Evolutionary conservation across 2,113 vertebrate species (phyloP), one percentile per base, ranked within the genome.

Genomic region (Zosterops hypoxanthus): DNA sequence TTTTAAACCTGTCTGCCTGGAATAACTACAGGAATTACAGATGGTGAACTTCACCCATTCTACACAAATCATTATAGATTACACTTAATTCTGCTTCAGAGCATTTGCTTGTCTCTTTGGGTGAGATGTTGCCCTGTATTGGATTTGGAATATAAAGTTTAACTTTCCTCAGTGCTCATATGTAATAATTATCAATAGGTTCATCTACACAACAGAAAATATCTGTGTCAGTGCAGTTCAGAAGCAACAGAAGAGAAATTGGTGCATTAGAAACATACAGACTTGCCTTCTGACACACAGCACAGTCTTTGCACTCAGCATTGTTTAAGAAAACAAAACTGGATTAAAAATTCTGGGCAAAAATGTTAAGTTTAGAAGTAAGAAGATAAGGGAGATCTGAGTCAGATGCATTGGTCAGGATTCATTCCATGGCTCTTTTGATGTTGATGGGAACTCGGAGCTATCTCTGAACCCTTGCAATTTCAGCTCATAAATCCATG

Each of bases 401-500:
- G 44, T 93, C 79, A 86, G 76, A 90, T 83, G n/a, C 1, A 0
- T 78, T 49, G 65, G 79, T 90, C 69, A 68, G 76, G 57, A 85
- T 85, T 91, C 0, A 1, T 64, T 83, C 60, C 71, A 57, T 0
- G 18, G 26, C 69, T 91, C 41, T 47, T 92, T 77, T 88, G 90
- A 66, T 79, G 59, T n/a, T 72, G 85, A n/a, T 86, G 90, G 88
- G 92, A 95, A 73, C 68, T 61, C 76, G 39, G 76, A 81, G 61
- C 73, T 87, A 20, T 82, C 83, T 71, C 57, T 77, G 75, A 92
- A 78, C 78, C 41, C 75, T 91, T 53, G 49, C 42, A 72, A 61
- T 89, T 94, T 90, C 87, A 90, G 55, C 50, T 95, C 92, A 92
- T 76, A 92, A 95, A 92, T 85, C 75, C 68, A 41, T 29, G 46